Conservation (phyloP, 2,797 vertebrate species). For the Xenops minutus region DNA sequence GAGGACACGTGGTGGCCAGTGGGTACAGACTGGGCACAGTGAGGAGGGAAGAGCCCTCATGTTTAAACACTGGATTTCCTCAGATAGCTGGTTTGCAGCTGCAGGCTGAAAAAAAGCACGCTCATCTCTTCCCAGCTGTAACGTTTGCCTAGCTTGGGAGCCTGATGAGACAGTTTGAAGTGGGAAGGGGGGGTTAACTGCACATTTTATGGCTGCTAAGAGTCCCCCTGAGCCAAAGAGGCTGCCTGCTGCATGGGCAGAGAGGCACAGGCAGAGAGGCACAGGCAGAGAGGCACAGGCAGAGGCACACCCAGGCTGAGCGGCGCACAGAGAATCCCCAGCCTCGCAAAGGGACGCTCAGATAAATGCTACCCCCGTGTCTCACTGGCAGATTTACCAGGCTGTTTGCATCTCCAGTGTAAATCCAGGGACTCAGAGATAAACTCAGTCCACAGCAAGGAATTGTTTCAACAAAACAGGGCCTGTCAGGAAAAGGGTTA, state of each 20-base stretch:
- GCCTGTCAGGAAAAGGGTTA: not conserved
- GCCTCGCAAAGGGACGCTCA: not conserved
- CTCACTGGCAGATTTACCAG: constrained; percentile 10
- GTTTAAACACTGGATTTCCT: not conserved
- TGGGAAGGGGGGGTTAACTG: constrained; percentile 51
- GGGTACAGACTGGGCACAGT: accelerated
- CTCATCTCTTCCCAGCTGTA: constrained; percentile 13
- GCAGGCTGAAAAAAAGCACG: not conserved
- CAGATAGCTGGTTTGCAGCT: not conserved
- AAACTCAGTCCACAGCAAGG: not conserved
- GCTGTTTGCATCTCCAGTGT: not conserved
- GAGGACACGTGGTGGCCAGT: not conserved
- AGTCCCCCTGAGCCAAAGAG: constrained; percentile 30
- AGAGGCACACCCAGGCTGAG: not conserved
- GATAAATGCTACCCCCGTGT: not conserved
- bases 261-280: too few species aligned
- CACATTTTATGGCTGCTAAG: constrained; percentile 39
- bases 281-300: not conserved
- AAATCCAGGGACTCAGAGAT: constrained; percentile 44
- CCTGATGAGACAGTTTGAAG: constrained; percentile 26
- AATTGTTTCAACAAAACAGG: not conserved
- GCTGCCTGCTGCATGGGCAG: not conserved
- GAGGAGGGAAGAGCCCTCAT: not conserved
- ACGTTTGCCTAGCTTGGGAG: not conserved
- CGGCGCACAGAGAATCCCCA: not conserved